Conservation (phyloP, 2,113 vertebrate genomes). For the Numida meleagris region DNA sequence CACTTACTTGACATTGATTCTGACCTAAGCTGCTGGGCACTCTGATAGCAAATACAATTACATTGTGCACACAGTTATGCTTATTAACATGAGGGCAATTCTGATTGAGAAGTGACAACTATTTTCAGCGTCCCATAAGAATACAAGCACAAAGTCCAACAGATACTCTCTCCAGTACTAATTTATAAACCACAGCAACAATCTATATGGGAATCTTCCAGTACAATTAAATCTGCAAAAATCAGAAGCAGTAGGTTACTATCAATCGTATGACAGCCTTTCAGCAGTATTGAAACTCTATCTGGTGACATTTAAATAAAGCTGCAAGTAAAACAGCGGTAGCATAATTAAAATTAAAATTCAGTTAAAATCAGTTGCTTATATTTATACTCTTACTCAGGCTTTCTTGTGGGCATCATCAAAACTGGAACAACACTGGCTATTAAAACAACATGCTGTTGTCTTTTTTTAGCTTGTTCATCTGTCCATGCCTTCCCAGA, state of each 20-base stretch:
- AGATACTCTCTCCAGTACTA: conserved; percentile 31
- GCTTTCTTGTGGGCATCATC: not conserved
- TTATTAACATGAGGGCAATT: conserved; percentile 61
- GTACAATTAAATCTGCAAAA: conserved; percentile 45
- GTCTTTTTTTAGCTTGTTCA: conserved; percentile 18
- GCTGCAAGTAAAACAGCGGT: not conserved
- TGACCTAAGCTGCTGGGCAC: conserved; percentile 25
- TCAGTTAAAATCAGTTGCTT: not conserved
- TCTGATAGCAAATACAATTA: conserved; percentile 49
- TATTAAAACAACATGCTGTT: not conserved
- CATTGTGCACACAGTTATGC: not conserved
- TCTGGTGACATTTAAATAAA: not conserved
- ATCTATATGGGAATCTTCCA: conserved; percentile 35
- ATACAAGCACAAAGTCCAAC: conserved; percentile 22
- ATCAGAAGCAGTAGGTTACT: conserved; percentile 36
- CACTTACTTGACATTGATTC: conserved; percentile 24
- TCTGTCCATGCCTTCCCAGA: not conserved
- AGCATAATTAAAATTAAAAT: not conserved
- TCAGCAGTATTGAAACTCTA: not conserved
- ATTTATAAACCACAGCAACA: conserved; percentile 62
- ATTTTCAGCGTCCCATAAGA: conserved; percentile 58
- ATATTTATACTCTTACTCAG: conserved; percentile 43
- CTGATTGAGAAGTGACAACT: conserved; percentile 50
- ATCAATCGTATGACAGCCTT: conserved; percentile 2
- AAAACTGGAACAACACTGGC: not conserved